phyloP scores from a whole-genome alignment of 1,140 invertebrate species.

The Lineus longissimus region DNA sequence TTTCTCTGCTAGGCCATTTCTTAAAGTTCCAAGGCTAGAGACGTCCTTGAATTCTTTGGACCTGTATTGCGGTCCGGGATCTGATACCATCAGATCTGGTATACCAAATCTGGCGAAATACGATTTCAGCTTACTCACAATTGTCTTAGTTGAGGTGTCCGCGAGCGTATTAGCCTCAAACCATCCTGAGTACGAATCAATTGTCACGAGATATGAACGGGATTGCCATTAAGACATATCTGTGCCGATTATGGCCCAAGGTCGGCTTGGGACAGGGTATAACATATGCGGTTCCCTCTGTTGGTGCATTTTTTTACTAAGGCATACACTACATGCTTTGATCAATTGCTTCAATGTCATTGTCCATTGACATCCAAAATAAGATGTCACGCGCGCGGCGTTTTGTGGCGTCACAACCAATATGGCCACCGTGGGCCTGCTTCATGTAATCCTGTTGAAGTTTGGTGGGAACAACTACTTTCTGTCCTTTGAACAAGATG shows the following conservation, averaged over 20 bases:
- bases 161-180: neutral
- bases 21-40: neutral
- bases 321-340: constrained; percentile 46
- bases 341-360: constrained; percentile 52
- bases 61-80: neutral
- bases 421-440: constrained; percentile 50
- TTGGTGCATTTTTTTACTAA: constrained; percentile 9
- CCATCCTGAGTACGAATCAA: neutral
- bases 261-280: neutral
- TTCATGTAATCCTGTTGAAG: constrained; percentile 41
- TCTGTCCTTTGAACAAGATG: constrained; percentile 38
- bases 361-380: constrained; percentile 52
- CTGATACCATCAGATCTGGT: neutral
- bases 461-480: constrained; percentile 43
- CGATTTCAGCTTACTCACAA: neutral
- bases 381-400: constrained; percentile 42
- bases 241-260: neutral
- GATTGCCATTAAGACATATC: neutral
- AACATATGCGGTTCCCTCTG: neutral
- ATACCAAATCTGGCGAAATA: neutral
- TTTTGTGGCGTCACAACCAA: constrained; percentile 51
- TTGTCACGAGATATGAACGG: neutral
- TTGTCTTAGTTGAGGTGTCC: neutral
- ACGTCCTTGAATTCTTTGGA: neutral
- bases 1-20: neutral